Base-by-base conservation (phyloP, 64 coral and sea anemone species). In the Montipora cactus region DNA sequence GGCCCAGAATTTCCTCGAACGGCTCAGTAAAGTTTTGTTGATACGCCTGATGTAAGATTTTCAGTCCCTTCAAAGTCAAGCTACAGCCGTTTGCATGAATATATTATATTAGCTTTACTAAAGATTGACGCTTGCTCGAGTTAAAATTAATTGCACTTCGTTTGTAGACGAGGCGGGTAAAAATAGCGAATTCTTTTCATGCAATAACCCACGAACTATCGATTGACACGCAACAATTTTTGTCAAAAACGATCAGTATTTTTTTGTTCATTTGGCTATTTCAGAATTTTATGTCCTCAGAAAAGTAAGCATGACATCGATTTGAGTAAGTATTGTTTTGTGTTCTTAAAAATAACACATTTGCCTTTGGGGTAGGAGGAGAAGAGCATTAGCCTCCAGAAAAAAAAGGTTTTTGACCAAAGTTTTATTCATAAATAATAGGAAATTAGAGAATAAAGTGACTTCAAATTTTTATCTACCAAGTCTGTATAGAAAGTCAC, bases 171-270 rank as follows among this genome's bases (percentile, higher is more conserved):
- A 71, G 14, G 19, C 68, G 8, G 68, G 68, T 71, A 86, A 22
- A 86, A 86, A 86, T 86, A 86, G 64, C 45, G 19, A 70, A 86
- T 86, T 71, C 37, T 45, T 86, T 72, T 46, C 66, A 50, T 86
- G 82, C 44, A 48, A 86, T 71, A 21, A 72, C 7, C 9, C 4
- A 45, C 66, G 82, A 49, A 50, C 66, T 64, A 18, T 20, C 59
- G 50, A 49, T 71, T 19, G 82, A 71, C 82, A 86, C 82, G 82
- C 82, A 86, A 72, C 46, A 72, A 44, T 48, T 16, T 86, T 67
- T 48, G 49, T 8, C 5, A 22, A 15, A 86, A 8, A 71, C 16
- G 0, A 72, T 68, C 47, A 47, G 15, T 11, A 4, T 71, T 37
- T 21, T 9, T 47, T 86, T 71, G n/a, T 18, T 70, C 37, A 6